These are phyloP conservation scores for Nomia melanderi DNA, from an alignment of 1,140 invertebrate species.

Conservation along the genomic window DNA sequence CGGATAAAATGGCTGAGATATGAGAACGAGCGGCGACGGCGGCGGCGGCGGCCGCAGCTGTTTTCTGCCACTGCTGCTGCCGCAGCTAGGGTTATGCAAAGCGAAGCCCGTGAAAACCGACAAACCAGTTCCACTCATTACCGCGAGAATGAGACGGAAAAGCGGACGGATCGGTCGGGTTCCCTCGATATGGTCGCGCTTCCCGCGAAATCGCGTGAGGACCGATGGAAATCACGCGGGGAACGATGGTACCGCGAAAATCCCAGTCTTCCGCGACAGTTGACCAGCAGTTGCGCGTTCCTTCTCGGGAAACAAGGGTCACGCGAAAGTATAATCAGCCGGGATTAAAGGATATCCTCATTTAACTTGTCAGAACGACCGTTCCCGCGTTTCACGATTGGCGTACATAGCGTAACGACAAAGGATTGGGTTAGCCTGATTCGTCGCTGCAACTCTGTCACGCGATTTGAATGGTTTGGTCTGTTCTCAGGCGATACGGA, in stretches of 20 bases:
- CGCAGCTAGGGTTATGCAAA: not conserved
- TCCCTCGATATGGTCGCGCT: not conserved
- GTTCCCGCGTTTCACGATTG: constrained; percentile 3
- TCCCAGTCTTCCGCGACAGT: not conserved
- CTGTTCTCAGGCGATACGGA: not conserved
- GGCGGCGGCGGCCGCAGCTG: no score
- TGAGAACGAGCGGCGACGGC: not conserved
- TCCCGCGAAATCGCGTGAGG: constrained; percentile 21
- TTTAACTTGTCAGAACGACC: constrained; percentile 21
- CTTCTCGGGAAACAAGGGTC: not conserved
- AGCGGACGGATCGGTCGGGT: not conserved
- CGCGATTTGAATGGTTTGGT: constrained; percentile 11
- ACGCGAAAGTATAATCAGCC: constrained; percentile 32
- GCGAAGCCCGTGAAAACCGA: constrained; percentile 1
- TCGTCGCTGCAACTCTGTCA: not conserved
- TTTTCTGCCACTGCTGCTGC: no score
- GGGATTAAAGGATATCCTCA: constrained; percentile 44
- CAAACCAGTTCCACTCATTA: constrained; percentile 25
- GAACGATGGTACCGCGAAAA: no score
- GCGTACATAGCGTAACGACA: constrained; percentile 12
- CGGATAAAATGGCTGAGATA: constrained; percentile 31
- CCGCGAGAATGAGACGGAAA: not conserved
- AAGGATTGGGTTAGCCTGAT: not conserved
- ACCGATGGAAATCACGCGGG: no score
- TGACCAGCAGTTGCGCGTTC: no score